Evolutionary conservation across 1,140 invertebrate genomes (phyloP), one percentile per base, ranked within the genome.

Genomic region (Oppia nitens): DNA sequence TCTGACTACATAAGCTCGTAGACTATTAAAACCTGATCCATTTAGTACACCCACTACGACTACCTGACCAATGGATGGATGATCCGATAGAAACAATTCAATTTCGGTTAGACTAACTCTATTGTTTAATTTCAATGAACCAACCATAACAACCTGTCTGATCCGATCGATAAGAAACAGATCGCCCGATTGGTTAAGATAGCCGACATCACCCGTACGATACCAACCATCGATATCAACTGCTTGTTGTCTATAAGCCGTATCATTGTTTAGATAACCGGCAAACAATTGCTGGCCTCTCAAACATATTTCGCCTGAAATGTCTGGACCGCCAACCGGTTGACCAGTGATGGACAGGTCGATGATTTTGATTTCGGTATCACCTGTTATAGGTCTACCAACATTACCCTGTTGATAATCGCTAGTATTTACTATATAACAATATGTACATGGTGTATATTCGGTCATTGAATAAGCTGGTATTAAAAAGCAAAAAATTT

Each of bases 211-310:
- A 23, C 74, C 74, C n/a, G 72, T 75, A 56, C 72, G 72, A 17
- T 74, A 63, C 72, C 72, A 76, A 0, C 74, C 73, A 52, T n/a
- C n/a, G n/a, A 74, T 71, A 0, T 74, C 73, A 53, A 74, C 71
- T 6, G 63, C 55, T 1, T 74, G 29, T 2, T 65, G 63, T 2
- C 62, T 64, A 2, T 72, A 74, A 51, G 68, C 69, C 52, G 71
- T 69, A 14, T n/a, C n/a, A 20, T 54, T 23, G 21, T 47, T 25
- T 9, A n/a, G 26, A 54, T 25, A 28, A 6, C 49, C 49, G 6
- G 49, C 4, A 20, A 51, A 51, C 21, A 24, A 6, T 23, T 23
- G 6, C n/a, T 4, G 23, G 9, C 53, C 53, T 54, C 21, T 28
- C 4, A 28, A 6, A 47, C 21, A 23, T 9, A 54, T 54, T 47